phyloP scores from a whole-genome alignment of 1,140 invertebrate species.

The Lutraria rhynchaena region DNA sequence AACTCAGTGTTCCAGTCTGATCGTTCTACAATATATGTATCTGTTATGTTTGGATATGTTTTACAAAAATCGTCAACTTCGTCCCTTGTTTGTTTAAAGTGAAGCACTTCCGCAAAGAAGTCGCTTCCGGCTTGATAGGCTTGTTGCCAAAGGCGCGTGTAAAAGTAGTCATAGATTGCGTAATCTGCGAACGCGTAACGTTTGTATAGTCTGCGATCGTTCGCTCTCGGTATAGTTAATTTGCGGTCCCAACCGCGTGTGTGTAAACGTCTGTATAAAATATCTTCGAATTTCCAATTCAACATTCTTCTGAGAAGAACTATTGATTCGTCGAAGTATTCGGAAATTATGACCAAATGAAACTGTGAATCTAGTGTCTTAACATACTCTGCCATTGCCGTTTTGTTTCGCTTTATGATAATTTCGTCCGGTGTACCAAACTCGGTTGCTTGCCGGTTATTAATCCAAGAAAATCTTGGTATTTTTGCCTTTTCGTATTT shows the following conservation, averaged over 20 bases:
- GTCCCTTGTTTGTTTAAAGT: slow-evolving; percentile 47
- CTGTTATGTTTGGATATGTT: slow-evolving; percentile 46
- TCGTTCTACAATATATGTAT: slow-evolving; percentile 9
- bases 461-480: slow-evolving; percentile 56
- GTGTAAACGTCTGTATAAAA: slow-evolving; percentile 72
- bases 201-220: slow-evolving; percentile 41
- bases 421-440: slow-evolving; percentile 61
- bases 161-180: slow-evolving; percentile 56
- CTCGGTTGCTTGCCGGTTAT: slow-evolving; percentile 69
- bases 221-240: slow-evolving; percentile 38
- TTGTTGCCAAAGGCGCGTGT: slow-evolving; percentile 47
- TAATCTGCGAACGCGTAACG: slow-evolving; percentile 44
- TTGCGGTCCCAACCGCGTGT: slow-evolving; percentile 56
- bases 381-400: slow-evolving; percentile 58
- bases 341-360: slow-evolving; percentile 84
- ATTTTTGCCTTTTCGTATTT: slow-evolving; percentile 45
- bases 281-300: slow-evolving; percentile 83
- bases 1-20: slow-evolving; percentile 20
- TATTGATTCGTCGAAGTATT: slow-evolving; percentile 84
- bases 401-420: slow-evolving; percentile 45
- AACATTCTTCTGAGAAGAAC: slow-evolving; percentile 83
- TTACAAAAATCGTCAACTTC: slow-evolving; percentile 58
- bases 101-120: slow-evolving; percentile 47
- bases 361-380: slow-evolving; percentile 76
- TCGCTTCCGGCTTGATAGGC: slow-evolving; percentile 34